Percentiles rank a stretch among this genome's conserved stretches.
Conservation (phyloP, 2,888 invertebrate species). For the Kryphioiulus occultus region DNA sequence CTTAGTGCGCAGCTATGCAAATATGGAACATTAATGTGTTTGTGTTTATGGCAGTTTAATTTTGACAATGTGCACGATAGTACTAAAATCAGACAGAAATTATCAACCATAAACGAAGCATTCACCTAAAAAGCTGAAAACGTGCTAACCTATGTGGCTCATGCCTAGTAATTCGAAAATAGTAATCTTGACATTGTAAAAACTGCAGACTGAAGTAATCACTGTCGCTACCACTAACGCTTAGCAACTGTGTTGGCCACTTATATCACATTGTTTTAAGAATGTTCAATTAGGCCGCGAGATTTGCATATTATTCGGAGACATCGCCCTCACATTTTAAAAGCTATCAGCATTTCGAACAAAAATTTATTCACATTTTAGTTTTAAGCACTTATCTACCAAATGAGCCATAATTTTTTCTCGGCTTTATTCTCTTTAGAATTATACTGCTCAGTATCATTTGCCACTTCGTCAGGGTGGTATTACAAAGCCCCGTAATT, state of each 20-base stretch:
- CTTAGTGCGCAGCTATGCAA: too few species aligned
- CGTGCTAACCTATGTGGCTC: too few species aligned
- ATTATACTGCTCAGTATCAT: neutral
- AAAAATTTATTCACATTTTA: neutral
- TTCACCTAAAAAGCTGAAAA: too few species aligned
- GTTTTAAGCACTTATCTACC: neutral
- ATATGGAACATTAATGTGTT: too few species aligned
- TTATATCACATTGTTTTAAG: neutral
- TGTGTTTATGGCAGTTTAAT: too few species aligned
- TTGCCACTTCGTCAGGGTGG: neutral
- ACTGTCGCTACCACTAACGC: neutral
- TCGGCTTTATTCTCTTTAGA: neutral
- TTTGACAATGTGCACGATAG: too few species aligned
- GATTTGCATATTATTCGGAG: neutral
- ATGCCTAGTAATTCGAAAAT: neutral
- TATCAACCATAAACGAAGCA: too few species aligned
- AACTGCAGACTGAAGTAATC: neutral
- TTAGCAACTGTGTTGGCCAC: neutral
- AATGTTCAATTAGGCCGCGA: neutral
- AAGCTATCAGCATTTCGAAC: neutral
- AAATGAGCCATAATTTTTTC: conserved; percentile 20
- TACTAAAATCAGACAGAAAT: too few species aligned
- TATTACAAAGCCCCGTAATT: neutral
- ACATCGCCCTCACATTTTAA: neutral
- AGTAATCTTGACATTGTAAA: neutral